Evolutionary conservation across 2,888 invertebrate genomes (phyloP).

Genomic region (Fragum sueziense): DNA sequence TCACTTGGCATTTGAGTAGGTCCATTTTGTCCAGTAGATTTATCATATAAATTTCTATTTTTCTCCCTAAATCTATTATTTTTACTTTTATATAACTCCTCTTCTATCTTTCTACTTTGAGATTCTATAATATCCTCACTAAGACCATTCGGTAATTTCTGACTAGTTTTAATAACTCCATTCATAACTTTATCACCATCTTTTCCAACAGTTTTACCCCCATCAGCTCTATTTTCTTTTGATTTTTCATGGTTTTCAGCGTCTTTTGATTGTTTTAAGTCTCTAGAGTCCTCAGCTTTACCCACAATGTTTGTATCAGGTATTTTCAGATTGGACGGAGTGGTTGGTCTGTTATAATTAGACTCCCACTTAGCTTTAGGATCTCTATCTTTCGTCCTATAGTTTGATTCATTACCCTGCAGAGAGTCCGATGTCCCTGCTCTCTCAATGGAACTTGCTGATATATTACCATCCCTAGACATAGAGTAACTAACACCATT

Average conservation of each 20-base stretch:
- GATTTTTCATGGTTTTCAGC: conserved; percentile 23
- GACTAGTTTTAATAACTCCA: conserved; percentile 3
- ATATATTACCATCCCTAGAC: conserved; percentile 22
- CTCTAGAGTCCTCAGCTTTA: conserved; percentile 43
- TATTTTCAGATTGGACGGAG: conserved; percentile 55
- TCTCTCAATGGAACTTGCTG: neutral
- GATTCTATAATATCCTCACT: conserved; percentile 54
- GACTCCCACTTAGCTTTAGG: conserved; percentile 66
- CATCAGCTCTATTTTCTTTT: conserved; percentile 13
- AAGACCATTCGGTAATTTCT: conserved; percentile 22
- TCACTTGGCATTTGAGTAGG: conserved; percentile 70
- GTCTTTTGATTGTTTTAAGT: conserved; percentile 17
- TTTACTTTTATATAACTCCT: conserved; percentile 51
- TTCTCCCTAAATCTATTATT: conserved; percentile 38
- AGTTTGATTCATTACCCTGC: neutral
- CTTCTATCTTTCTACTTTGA: conserved; percentile 51
- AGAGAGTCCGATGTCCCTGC: neutral
- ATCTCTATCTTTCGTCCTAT: conserved; percentile 58
- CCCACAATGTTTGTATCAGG: conserved; percentile 37
- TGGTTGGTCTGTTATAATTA: conserved; percentile 61
- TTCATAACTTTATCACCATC: neutral
- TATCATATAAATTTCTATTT: conserved; percentile 35
- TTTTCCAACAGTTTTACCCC: neutral
- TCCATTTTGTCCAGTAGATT: conserved; percentile 27
- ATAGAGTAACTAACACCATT: conserved; percentile 33